Conservation (phyloP, 2,888 invertebrate species). For the Scaptomyza polygonia region DNA sequence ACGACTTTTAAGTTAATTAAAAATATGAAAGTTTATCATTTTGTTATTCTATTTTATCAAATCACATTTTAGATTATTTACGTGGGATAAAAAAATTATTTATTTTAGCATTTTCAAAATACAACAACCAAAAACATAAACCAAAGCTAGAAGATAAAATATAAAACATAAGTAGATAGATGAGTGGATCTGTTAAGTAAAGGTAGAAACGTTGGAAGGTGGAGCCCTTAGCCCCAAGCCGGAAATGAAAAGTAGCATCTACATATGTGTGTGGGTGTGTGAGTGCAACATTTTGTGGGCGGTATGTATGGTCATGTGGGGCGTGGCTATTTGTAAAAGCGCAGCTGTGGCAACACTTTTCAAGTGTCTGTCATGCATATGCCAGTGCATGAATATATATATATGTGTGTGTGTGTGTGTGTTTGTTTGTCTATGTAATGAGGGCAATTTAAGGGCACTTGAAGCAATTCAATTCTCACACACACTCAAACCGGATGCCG, state of each 20-base stretch:
- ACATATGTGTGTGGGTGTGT: constrained; percentile 45
- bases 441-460: constrained; percentile 77
- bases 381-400: constrained; percentile 10
- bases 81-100: no score
- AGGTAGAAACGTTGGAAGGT: not conserved
- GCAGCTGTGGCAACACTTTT: constrained; percentile 75
- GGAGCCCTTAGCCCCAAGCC: constrained; percentile 37
- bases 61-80: no score
- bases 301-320: constrained; percentile 39
- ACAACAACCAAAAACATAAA: no score
- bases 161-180: constrained; percentile 70
- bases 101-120: no score
- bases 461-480: constrained; percentile 75
- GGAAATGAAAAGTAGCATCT: constrained; percentile 71
- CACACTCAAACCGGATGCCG: constrained; percentile 43
- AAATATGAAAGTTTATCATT: not conserved
- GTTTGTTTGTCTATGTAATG: constrained; percentile 75
- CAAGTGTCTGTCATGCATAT: constrained; percentile 42
- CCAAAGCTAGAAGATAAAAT: constrained; percentile 50
- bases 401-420: constrained; percentile 21
- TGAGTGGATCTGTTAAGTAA: constrained; percentile 52
- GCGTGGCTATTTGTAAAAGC: constrained; percentile 69
- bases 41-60: not conserved
- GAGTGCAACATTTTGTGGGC: constrained; percentile 28
- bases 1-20: not conserved